A percentile compares a stretch with the other conserved stretches of the same genome.
phyloP scores from a whole-genome alignment of 2,797 vertebrate genomes.

The Enteromius paludinosus region DNA sequence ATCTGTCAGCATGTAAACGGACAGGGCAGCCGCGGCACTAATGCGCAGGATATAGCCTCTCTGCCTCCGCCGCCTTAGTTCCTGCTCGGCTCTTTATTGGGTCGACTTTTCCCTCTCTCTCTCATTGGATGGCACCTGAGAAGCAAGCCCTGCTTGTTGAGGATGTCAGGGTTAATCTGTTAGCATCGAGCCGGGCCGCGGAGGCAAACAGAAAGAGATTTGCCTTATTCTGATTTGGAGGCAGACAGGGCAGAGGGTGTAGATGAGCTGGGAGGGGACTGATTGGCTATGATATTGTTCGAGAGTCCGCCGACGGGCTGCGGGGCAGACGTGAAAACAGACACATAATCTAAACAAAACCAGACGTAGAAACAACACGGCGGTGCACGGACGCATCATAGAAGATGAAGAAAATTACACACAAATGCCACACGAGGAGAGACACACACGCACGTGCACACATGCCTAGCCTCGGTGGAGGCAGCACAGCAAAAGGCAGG shows the following conservation, averaged over 20 bases:
- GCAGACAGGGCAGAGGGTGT: conserved; percentile 39
- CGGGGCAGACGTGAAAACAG: conserved; percentile 53
- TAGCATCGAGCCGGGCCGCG: conserved; percentile 36
- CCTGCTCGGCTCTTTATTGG: conserved; percentile 73
- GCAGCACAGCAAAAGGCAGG: conserved; percentile 87
- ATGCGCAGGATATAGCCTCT: conserved; percentile 71
- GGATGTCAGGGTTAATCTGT: conserved; percentile 67
- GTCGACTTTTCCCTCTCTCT: conserved; percentile 72
- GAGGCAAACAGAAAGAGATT: conserved; percentile 61
- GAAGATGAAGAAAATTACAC: conserved; percentile 43
- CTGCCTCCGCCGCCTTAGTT: conserved; percentile 47
- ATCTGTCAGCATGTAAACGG: conserved; percentile 86
- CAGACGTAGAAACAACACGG: conserved; percentile 49
- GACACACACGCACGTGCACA: conserved; percentile 33
- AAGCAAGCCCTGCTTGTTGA: conserved; percentile 60
- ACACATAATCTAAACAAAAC: conserved; percentile 62
- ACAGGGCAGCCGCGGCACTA: conserved; percentile 87
- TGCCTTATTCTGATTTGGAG: conserved; percentile 59
- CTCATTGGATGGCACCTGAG: conserved; percentile 55
- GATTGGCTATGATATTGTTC: conserved; percentile 63
- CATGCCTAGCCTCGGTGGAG: conserved; percentile 66
- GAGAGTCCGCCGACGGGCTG: conserved; percentile 53
- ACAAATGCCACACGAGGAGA: not conserved
- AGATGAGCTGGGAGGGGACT: conserved; percentile 55
- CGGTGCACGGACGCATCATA: conserved; percentile 30